These are phyloP conservation scores for Drosophila pallidifrons DNA, from an alignment of 1,140 invertebrate species.

Conservation along the genomic window DNA sequence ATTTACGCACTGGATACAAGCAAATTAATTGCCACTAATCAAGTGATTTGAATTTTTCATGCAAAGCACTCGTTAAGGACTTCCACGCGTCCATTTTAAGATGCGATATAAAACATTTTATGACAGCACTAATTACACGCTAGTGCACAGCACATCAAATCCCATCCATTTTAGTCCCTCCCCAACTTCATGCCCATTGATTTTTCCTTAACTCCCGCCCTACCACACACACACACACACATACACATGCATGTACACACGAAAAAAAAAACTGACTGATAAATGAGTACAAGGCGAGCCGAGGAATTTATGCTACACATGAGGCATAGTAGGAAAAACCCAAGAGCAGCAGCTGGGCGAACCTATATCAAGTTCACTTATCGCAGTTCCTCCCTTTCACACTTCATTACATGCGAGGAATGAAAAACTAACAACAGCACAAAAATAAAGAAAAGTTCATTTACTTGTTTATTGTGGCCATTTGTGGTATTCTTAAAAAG, in stretches of 20 bases:
- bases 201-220: neutral
- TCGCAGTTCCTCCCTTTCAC: neutral
- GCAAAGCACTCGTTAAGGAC: conserved; percentile 55
- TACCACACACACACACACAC: too few species aligned
- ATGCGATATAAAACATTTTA: conserved; percentile 65
- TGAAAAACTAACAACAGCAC: conserved; percentile 3
- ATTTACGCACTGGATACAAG: conserved; percentile 57
- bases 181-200: conserved; percentile 31
- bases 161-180: neutral
- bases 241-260: too few species aligned
- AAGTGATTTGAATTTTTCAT: conserved; percentile 80
- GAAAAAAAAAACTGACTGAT: neutral
- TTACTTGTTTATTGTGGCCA: neutral
- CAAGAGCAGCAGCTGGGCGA: neutral
- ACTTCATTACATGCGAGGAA: conserved; percentile 1
- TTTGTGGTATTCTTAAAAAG: neutral
- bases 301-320: conserved; percentile 20
- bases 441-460: conserved; percentile 4
- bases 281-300: conserved; percentile 9
- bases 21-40: conserved; percentile 77
- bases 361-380: conserved; percentile 2
- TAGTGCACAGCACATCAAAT: conserved; percentile 32
- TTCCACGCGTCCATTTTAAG: conserved; percentile 37
- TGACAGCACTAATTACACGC: conserved; percentile 70
- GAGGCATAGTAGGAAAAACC: neutral